These are phyloP conservation scores for Girardia tigrina DNA, from an alignment of 2,888 invertebrate species.

Conservation along the genomic window DNA sequence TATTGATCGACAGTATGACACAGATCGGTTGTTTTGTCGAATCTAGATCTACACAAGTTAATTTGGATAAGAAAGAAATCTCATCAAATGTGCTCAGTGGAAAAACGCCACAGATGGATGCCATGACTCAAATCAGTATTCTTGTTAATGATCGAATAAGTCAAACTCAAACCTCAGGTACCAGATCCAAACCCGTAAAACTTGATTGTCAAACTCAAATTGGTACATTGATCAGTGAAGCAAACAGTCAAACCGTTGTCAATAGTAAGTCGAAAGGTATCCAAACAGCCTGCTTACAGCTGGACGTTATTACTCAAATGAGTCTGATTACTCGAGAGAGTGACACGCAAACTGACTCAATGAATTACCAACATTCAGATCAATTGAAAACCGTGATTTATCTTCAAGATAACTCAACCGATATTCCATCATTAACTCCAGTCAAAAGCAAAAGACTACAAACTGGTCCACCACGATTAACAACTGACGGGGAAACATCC, in stretches of 20 bases:
- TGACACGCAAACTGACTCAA: neutral
- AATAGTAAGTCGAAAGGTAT: neutral
- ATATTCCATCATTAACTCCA: neutral
- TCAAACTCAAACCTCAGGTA: no score
- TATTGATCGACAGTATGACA: constrained; percentile 5
- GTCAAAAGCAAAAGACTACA: constrained; percentile 17
- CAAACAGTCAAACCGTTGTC: neutral
- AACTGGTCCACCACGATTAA: neutral
- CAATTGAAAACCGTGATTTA: neutral
- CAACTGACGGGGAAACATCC: neutral
- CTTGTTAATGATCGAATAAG: neutral
- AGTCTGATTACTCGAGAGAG: neutral
- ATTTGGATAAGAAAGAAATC: neutral
- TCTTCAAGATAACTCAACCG: neutral
- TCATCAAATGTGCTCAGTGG: neutral
- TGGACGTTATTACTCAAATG: neutral
- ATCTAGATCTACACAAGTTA: neutral
- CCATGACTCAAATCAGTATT: constrained; percentile 9
- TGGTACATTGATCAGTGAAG: neutral
- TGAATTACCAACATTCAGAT: neutral
- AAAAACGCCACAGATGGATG: neutral
- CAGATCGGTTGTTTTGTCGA: neutral
- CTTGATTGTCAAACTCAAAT: constrained; percentile 3
- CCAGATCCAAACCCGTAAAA: neutral
- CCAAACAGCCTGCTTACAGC: neutral